Evolutionary conservation across 1,140 invertebrate species (phyloP).

Genomic region (Cherax quadricarinatus): DNA sequence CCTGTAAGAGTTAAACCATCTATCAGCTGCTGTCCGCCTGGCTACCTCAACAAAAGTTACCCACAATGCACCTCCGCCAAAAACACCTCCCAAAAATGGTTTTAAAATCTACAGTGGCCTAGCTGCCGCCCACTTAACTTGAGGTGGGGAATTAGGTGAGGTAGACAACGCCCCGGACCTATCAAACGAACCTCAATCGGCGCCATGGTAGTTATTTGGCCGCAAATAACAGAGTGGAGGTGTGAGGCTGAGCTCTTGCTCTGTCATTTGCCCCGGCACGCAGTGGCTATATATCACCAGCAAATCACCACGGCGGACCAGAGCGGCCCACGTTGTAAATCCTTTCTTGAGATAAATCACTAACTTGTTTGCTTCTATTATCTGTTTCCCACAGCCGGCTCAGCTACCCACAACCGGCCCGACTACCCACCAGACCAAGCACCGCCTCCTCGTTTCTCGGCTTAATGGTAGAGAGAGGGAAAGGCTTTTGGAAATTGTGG

Average conservation of each 20-base stretch:
- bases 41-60: neutral
- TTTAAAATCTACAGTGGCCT: slow-evolving; percentile 49
- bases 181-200: slow-evolving; percentile 51
- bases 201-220: slow-evolving; percentile 46
- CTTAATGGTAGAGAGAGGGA: neutral
- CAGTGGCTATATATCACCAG: slow-evolving; percentile 41
- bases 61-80: slow-evolving; percentile 8
- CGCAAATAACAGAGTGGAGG: slow-evolving; percentile 56
- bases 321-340: slow-evolving; percentile 34
- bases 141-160: slow-evolving; percentile 33
- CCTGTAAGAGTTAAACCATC: neutral
- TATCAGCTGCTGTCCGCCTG: neutral
- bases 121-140: slow-evolving; percentile 51
- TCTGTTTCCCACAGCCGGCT: slow-evolving; percentile 7
- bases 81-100: slow-evolving; percentile 17
- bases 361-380: slow-evolving; percentile 55
- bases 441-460: neutral
- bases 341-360: slow-evolving; percentile 52
- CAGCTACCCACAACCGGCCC: neutral
- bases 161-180: slow-evolving; percentile 24
- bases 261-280: slow-evolving; percentile 56
- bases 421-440: neutral
- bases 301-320: slow-evolving; percentile 46
- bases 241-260: slow-evolving; percentile 46
- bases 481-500: neutral